Conservation (phyloP, 2,797 vertebrate genomes). For the Galagoides demidoff region DNA sequence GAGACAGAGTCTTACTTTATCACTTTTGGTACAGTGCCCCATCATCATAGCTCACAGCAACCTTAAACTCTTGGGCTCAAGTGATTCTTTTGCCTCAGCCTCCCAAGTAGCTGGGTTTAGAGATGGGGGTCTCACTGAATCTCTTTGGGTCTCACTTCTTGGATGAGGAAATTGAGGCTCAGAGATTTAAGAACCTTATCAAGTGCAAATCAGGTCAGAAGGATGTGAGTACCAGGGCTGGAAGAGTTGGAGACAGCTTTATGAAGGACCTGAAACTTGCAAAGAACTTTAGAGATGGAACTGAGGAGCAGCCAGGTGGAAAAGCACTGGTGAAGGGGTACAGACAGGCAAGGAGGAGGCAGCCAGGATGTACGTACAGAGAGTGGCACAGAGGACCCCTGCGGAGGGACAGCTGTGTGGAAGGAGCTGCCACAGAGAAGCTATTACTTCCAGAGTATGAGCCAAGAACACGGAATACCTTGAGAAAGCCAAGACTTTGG, state of each 20-base stretch:
- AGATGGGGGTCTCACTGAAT: neutral
- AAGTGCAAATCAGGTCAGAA: neutral
- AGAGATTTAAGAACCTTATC: neutral
- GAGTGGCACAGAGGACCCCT: accelerated
- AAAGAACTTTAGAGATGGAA: neutral
- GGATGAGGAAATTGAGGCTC: neutral
- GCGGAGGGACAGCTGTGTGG: neutral
- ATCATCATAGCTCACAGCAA: too few species aligned
- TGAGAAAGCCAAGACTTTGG: neutral
- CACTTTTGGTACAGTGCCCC: too few species aligned
- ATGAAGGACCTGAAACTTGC: neutral
- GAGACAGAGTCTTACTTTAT: too few species aligned
- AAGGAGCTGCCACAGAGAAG: neutral
- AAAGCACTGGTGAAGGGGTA: neutral
- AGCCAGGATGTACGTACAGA: neutral
- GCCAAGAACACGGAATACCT: neutral
- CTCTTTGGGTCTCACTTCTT: neutral
- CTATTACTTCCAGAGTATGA: neutral
- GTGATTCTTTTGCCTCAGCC: too few species aligned
- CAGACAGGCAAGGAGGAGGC: neutral
- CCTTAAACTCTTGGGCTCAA: too few species aligned
- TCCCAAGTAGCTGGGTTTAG: too few species aligned
- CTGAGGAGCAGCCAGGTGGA: neutral
- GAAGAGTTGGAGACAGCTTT: neutral
- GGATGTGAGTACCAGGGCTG: neutral